Percentiles rank a stretch among this genome's conserved stretches.
phyloP scores from a whole-genome alignment of 2,797 vertebrate genomes.

The Typhlichthys subterraneus region DNA sequence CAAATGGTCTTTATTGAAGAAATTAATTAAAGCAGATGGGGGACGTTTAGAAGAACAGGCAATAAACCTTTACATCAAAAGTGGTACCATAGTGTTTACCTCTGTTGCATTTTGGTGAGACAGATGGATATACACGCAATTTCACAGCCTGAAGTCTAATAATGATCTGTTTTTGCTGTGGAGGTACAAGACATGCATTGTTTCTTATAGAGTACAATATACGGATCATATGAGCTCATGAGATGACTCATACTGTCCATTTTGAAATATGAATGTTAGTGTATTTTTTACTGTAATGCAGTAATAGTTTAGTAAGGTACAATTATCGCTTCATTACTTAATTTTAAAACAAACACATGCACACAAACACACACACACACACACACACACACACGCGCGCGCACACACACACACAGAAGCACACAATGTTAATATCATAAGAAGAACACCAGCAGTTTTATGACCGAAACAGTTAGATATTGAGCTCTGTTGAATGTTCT shows the following conservation, averaged over 20 bases:
- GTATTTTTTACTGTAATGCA: slow-evolving; percentile 68
- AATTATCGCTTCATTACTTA: slow-evolving; percentile 59
- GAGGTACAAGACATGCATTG: slow-evolving; percentile 73
- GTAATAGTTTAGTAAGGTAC: slow-evolving; percentile 79
- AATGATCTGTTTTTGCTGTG: slow-evolving; percentile 60
- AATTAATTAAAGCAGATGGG: slow-evolving; percentile 11
- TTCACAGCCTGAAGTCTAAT: slow-evolving; percentile 54
- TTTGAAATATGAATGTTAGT: slow-evolving; percentile 72
- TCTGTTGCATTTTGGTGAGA: slow-evolving; percentile 57
- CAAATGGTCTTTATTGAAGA: slow-evolving; percentile 43
- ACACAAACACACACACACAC: slow-evolving; percentile 14
- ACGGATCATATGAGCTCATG: slow-evolving; percentile 58
- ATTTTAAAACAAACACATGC: slow-evolving; percentile 22
- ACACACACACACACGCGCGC: slow-evolving; percentile 9
- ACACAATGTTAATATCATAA: slow-evolving; percentile 65
- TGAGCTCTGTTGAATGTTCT: slow-evolving; percentile 66
- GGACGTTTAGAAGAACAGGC: slow-evolving; percentile 27
- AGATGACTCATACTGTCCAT: slow-evolving; percentile 59
- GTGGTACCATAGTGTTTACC: slow-evolving; percentile 67
- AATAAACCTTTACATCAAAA: slow-evolving; percentile 49
- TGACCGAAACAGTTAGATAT: slow-evolving; percentile 57
- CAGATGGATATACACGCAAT: slow-evolving; percentile 40
- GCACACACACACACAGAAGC: slow-evolving; percentile 4
- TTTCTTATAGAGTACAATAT: slow-evolving; percentile 72
- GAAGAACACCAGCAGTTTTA: slow-evolving; percentile 70